These are phyloP conservation scores for Heliconius ismenius DNA, from an alignment of 2,888 invertebrate species.

Conservation along the genomic window DNA sequence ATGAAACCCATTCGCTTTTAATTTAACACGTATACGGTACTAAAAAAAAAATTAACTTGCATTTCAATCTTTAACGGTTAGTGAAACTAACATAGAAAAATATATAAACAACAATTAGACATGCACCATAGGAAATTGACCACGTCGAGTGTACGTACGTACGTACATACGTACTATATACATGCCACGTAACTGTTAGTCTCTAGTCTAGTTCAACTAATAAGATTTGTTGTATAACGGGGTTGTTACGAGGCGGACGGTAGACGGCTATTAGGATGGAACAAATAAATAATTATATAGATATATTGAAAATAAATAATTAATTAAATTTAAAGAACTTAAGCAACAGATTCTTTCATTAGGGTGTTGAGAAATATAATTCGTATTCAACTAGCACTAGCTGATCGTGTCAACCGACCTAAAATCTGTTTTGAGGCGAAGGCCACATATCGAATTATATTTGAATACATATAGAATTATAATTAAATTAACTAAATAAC, in stretches of 20 bases:
- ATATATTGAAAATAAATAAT: background rate
- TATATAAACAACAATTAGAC: conserved; percentile 51
- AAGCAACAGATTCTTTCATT: conserved; percentile 47
- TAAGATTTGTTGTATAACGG: conserved; percentile 75
- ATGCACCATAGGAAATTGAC: conserved; percentile 58
- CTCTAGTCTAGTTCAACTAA: conserved; percentile 58
- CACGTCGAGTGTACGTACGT: conserved; percentile 48
- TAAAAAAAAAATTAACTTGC: conserved; percentile 33
- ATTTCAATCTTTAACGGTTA: conserved; percentile 38
- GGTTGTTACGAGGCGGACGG: conserved; percentile 60
- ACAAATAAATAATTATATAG: conserved; percentile 47
- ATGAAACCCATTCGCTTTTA: conserved; percentile 42
- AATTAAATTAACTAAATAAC: conserved; percentile 34
- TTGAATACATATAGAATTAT: conserved; percentile 11
- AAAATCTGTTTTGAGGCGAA: conserved; percentile 72
- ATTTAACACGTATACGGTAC: conserved; percentile 32
- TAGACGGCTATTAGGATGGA: conserved; percentile 60
- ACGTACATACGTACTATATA: conserved; percentile 45
- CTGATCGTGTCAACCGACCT: conserved; percentile 61
- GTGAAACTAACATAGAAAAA: conserved; percentile 45
- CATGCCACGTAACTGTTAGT: conserved; percentile 61
- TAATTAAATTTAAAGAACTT: background rate
- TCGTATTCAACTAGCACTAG: conserved; percentile 58
- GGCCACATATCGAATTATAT: conserved; percentile 51
- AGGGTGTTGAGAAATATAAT: conserved; percentile 56